phyloP scores from a whole-genome alignment of 1,140 invertebrate species.

The Scaptomyza montana region DNA sequence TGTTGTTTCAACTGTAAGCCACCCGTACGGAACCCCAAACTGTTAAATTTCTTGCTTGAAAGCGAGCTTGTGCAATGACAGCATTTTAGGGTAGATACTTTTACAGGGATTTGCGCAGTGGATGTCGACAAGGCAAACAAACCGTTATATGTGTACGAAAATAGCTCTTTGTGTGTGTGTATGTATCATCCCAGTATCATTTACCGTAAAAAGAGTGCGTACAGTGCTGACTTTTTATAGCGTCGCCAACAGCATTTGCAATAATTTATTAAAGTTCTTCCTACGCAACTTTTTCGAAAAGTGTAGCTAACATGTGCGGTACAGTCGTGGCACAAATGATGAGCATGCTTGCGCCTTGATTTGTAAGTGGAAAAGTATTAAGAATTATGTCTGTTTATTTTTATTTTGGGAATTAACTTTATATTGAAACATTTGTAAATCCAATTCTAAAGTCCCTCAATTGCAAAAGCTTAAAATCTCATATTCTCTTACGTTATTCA shows the following conservation, averaged over 20 bases:
- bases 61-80: conserved; percentile 77
- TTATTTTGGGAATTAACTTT: no score
- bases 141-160: conserved; percentile 33
- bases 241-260: conserved; percentile 6
- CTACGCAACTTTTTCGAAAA: conserved; percentile 45
- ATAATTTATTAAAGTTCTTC: conserved; percentile 5
- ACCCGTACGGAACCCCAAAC: conserved; percentile 15
- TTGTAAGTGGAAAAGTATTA: no score
- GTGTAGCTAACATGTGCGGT: conserved; percentile 49
- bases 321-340: conserved; percentile 53
- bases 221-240: conserved; percentile 75
- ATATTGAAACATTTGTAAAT: no score
- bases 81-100: conserved; percentile 83
- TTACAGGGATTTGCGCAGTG: conserved; percentile 82
- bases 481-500: neutral
- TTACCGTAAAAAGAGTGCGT: conserved; percentile 54
- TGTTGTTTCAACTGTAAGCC: conserved; percentile 35
- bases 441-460: no score
- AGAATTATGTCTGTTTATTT: no score
- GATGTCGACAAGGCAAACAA: conserved; percentile 55
- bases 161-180: conserved; percentile 13
- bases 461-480: neutral
- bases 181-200: conserved; percentile 20
- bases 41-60: conserved; percentile 40
- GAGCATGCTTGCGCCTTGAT: neutral